These are phyloP conservation scores for Ormia ochracea DNA, from an alignment of 2,888 invertebrate genomes.

Conservation along the genomic window DNA sequence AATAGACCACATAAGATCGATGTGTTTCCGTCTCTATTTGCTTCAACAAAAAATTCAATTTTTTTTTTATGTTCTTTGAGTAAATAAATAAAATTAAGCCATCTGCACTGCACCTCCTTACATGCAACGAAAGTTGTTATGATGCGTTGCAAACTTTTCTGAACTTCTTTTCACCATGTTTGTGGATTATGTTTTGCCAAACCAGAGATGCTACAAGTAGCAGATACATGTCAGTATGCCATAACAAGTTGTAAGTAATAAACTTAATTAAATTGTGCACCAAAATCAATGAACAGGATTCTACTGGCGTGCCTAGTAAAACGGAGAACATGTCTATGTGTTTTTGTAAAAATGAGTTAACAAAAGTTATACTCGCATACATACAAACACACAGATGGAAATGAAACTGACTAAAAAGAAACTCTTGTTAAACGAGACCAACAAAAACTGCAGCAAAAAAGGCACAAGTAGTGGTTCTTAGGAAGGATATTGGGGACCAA, in stretches of 20 bases:
- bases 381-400: too few relatives aligned
- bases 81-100: constrained; percentile 3
- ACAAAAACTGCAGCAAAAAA: background rate
- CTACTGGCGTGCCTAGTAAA: background rate
- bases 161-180: background rate
- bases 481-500: background rate
- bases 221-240: constrained; percentile 59
- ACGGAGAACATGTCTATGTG: constrained; percentile 11
- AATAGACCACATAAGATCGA: background rate
- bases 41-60: too few relatives aligned
- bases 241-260: constrained; percentile 37
- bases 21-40: too few relatives aligned
- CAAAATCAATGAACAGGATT: constrained; percentile 55
- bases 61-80: background rate
- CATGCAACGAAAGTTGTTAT: constrained; percentile 28
- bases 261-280: constrained; percentile 59
- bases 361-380: too few relatives aligned
- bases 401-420: constrained; percentile 27
- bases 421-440: constrained; percentile 48
- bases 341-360: background rate
- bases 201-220: constrained; percentile 2
- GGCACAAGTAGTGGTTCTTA: background rate
- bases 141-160: background rate
- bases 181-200: constrained; percentile 14
- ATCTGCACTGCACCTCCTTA: background rate